phyloP scores from a whole-genome alignment of 2,797 vertebrate genomes.

The Rallus crepitans region DNA sequence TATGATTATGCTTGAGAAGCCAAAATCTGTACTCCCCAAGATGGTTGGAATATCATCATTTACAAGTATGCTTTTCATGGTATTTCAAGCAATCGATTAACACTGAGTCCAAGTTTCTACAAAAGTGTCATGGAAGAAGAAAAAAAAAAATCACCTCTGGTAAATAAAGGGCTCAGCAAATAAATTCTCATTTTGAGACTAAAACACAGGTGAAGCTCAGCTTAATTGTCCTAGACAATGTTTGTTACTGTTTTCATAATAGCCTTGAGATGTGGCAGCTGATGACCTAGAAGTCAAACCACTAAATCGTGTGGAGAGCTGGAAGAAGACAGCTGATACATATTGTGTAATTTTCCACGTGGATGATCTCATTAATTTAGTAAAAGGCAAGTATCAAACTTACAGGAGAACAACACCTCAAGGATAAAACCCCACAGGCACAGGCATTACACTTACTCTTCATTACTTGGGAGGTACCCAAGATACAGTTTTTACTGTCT shows the following conservation, averaged over 20 bases:
- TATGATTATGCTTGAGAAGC: background rate
- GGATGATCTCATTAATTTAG: background rate
- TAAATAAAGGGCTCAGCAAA: background rate
- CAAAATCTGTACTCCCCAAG: background rate
- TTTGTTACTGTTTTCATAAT: background rate
- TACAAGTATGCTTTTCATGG: background rate
- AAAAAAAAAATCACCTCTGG: background rate
- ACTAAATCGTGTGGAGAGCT: background rate
- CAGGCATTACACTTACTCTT: background rate
- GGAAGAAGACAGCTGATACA: background rate
- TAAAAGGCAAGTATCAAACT: background rate
- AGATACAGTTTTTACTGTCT: background rate
- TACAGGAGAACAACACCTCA: background rate
- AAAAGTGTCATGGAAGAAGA: background rate
- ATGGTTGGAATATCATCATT: background rate
- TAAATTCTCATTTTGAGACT: background rate
- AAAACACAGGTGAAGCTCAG: background rate
- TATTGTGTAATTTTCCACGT: background rate
- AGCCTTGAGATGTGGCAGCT: background rate
- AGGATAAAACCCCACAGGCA: background rate
- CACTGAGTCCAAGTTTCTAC: background rate
- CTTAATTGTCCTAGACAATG: background rate
- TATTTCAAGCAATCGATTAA: background rate
- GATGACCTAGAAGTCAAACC: background rate
- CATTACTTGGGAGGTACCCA: background rate